Conservation (phyloP, 1,140 invertebrate genomes). For the Delia radicum region DNA sequence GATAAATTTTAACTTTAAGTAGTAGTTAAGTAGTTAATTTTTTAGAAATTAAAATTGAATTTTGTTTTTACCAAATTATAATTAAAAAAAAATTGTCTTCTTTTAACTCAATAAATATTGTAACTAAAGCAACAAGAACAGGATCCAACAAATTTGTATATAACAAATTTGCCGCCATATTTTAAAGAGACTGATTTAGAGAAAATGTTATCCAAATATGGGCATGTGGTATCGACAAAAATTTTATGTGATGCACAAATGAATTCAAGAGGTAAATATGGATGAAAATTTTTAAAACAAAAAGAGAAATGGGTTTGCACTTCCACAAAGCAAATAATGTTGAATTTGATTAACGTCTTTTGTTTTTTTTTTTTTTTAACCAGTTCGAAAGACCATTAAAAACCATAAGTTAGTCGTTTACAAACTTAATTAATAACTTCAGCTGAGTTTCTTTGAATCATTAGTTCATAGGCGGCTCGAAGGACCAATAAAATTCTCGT, state of each 20-base stretch:
- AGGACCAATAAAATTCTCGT: too few relatives aligned
- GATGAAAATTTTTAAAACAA: neutral
- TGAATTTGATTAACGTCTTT: too few relatives aligned
- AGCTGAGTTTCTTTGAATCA: too few relatives aligned
- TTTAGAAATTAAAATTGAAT: neutral
- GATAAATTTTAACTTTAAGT: neutral
- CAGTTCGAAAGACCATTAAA: too few relatives aligned
- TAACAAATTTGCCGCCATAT: conserved; percentile 92
- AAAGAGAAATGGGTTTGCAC: too few relatives aligned
- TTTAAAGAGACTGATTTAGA: conserved; percentile 95
- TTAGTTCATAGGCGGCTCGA: too few relatives aligned
- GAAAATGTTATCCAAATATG: conserved; percentile 82
- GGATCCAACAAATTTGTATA: conserved; percentile 98
- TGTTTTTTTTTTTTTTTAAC: too few relatives aligned
- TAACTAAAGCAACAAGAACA: conserved; percentile 94
- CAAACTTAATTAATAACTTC: too few relatives aligned
- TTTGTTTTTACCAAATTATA: conserved; percentile 28
- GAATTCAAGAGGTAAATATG: conserved; percentile 76
- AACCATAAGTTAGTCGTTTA: too few relatives aligned
- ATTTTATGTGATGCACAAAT: conserved; percentile 91
- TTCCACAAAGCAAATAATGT: too few relatives aligned
- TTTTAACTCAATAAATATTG: too few relatives aligned
- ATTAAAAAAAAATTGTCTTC: neutral
- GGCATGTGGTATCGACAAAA: conserved; percentile 94
- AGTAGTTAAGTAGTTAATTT: neutral